A percentile compares a stretch with the other conserved stretches of the same genome.
Conservation (phyloP, 2,888 invertebrate species). For the Gymnocheta viridis region DNA sequence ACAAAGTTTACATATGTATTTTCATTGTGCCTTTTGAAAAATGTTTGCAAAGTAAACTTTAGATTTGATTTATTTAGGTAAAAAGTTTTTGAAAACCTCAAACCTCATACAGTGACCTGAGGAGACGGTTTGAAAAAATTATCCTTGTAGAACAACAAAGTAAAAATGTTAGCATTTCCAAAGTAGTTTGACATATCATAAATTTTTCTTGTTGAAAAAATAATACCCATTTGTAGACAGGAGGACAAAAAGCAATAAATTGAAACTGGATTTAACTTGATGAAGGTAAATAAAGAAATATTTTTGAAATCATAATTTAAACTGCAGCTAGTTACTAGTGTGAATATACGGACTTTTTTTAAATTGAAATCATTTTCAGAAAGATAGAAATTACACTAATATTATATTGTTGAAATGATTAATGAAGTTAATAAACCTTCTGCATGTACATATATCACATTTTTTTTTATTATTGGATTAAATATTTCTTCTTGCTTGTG, state of each 20-base stretch:
- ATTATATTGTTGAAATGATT: too few relatives aligned
- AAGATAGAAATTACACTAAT: too few relatives aligned
- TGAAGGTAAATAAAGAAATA: background rate
- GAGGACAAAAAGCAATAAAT: conserved; percentile 30
- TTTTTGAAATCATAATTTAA: background rate
- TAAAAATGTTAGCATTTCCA: background rate
- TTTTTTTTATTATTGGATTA: too few relatives aligned
- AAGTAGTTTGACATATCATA: conserved; percentile 28
- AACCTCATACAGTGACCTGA: conserved; percentile 23
- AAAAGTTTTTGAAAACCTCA: conserved; percentile 60
- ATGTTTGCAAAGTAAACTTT: conserved; percentile 33
- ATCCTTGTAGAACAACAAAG: background rate
- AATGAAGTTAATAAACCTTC: too few relatives aligned
- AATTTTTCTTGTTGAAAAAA: conserved; percentile 21
- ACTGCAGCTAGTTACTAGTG: background rate
- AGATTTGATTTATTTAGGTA: conserved; percentile 62
- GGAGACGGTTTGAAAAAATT: conserved; percentile 21
- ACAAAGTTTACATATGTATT: conserved; percentile 45
- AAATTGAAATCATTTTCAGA: too few relatives aligned
- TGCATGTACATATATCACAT: too few relatives aligned
- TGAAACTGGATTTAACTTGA: conserved; percentile 2
- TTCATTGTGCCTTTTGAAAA: conserved; percentile 7
- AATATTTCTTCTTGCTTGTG: too few relatives aligned
- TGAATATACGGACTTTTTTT: too few relatives aligned
- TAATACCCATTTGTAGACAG: background rate